Evolutionary conservation across 2,888 invertebrate species (phyloP).

Genomic region (Boloria euphrosyne): DNA sequence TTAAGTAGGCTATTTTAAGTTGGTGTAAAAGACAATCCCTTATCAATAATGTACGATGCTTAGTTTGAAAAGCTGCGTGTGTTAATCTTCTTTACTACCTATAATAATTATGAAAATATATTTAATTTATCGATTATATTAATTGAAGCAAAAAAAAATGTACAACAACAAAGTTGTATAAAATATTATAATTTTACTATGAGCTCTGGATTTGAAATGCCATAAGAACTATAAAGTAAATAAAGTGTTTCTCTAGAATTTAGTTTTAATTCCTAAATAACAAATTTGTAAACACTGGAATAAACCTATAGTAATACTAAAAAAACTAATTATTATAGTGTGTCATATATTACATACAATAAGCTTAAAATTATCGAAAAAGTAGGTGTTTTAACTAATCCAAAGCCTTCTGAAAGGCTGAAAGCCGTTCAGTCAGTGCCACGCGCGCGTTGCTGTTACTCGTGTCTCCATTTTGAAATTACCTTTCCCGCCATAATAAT

Average conservation of each 20-base stretch:
- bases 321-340: too few species aligned
- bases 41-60: constrained; percentile 18
- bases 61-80: constrained; percentile 17
- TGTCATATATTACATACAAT: neutral
- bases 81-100: neutral
- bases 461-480: constrained; percentile 56
- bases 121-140: neutral
- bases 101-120: constrained; percentile 4
- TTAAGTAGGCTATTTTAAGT: neutral
- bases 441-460: constrained; percentile 55
- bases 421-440: constrained; percentile 62
- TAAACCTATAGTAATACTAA: too few species aligned
- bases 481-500: constrained; percentile 57
- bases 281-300: too few species aligned
- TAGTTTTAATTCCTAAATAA: too few species aligned
- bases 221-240: too few species aligned
- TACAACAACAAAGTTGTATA: too few species aligned
- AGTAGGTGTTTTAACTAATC: neutral
- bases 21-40: constrained; percentile 32
- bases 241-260: too few species aligned
- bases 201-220: too few species aligned
- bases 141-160: too few species aligned
- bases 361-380: constrained; percentile 9
- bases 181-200: too few species aligned
- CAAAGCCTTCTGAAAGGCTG: constrained; percentile 29